Evolutionary conservation across 2,797 vertebrate species (phyloP).

Genomic region (Etheostoma perlongum): DNA sequence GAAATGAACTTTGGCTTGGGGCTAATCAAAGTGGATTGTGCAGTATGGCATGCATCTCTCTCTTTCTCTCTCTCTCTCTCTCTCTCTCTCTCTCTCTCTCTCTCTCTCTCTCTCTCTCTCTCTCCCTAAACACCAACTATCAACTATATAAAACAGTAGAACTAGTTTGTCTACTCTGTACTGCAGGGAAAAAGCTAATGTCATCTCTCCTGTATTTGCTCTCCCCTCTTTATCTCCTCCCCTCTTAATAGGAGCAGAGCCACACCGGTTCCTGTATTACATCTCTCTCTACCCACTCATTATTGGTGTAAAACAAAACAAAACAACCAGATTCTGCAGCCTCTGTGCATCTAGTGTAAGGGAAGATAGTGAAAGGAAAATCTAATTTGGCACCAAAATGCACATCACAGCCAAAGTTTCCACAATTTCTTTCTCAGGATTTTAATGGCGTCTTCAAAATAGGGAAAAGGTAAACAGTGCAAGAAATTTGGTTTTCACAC

Average conservation of each 20-base stretch:
- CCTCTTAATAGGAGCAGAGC: conserved; percentile 27
- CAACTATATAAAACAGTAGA: conserved; percentile 24
- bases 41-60: neutral
- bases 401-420: neutral
- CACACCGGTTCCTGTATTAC: conserved; percentile 40
- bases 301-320: conserved; percentile 2
- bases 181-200: conserved; percentile 17
- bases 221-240: neutral
- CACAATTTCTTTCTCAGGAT: neutral
- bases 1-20: neutral
- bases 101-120: neutral
- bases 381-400: neutral
- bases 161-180: conserved; percentile 57
- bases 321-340: conserved; percentile 15
- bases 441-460: neutral
- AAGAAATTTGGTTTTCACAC: neutral
- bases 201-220: conserved; percentile 55
- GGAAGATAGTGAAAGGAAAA: conserved; percentile 1
- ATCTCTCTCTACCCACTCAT: conserved; percentile 23
- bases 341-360: neutral
- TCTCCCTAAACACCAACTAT: neutral
- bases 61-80: neutral
- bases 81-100: neutral
- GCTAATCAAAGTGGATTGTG: neutral
- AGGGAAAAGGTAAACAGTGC: neutral